Percentiles rank a stretch among this genome's conserved stretches.
phyloP scores from a whole-genome alignment of 1,140 invertebrate genomes.

The Drosophila willistoni region DNA sequence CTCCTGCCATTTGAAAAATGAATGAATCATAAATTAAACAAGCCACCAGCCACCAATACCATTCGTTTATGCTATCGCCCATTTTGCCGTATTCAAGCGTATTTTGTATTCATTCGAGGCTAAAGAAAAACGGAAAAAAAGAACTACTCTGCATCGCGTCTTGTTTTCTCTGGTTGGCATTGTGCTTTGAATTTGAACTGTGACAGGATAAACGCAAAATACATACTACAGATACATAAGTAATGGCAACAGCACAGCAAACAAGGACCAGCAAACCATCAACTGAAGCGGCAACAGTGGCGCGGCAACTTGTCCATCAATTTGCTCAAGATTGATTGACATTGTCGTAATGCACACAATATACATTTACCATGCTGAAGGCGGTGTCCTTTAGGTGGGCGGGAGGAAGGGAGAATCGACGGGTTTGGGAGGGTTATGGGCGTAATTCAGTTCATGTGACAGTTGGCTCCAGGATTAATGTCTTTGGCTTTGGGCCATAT shows the following conservation, averaged over 20 bases:
- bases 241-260: conserved; percentile 33
- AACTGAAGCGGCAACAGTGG: background rate
- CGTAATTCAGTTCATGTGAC: conserved; percentile 52
- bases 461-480: conserved; percentile 73
- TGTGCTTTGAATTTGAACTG: conserved; percentile 27
- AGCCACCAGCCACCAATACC: conserved; percentile 18
- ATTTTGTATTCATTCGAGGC: background rate
- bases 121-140: background rate
- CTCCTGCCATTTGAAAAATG: conserved; percentile 34
- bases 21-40: conserved; percentile 68
- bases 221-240: conserved; percentile 47
- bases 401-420: conserved; percentile 25
- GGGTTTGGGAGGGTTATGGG: conserved; percentile 8
- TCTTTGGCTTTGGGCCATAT: conserved; percentile 55
- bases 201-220: conserved; percentile 26
- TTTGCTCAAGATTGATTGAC: conserved; percentile 81
- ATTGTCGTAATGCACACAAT: conserved; percentile 79
- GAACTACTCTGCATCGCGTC: conserved; percentile 42
- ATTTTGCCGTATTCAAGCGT: background rate
- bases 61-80: conserved; percentile 37
- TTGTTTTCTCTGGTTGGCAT: conserved; percentile 11
- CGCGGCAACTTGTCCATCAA: conserved; percentile 77
- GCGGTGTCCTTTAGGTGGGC: background rate
- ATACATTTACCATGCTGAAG: conserved; percentile 59
- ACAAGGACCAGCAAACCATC: background rate